Evolutionary conservation across 2,113 vertebrate species (phyloP).

Genomic region (Rhabdornis inornatus): DNA sequence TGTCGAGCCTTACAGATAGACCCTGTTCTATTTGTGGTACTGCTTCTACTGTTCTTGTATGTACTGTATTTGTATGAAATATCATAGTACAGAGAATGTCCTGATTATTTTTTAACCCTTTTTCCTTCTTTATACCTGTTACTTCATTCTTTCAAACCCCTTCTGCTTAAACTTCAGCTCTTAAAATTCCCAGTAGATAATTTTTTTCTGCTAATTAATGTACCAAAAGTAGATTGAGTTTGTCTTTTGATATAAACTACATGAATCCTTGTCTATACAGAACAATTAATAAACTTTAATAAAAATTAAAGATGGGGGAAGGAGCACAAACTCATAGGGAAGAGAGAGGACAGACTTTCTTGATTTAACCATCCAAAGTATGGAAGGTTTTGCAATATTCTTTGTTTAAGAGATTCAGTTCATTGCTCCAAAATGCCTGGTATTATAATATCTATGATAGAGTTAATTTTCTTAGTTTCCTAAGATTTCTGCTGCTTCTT

Average conservation of each 20-base stretch:
- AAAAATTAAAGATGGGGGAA: background rate
- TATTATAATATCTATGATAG: background rate
- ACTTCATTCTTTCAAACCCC: background rate
- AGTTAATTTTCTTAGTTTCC: background rate
- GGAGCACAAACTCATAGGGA: background rate
- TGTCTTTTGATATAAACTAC: background rate
- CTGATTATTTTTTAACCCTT: background rate
- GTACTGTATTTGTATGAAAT: background rate
- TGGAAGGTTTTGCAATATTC: background rate
- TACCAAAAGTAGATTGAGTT: background rate
- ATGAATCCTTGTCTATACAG: background rate
- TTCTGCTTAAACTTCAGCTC: background rate
- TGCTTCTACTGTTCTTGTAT: background rate
- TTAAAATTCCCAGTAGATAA: background rate
- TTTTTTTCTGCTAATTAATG: background rate
- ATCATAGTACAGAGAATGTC: background rate
- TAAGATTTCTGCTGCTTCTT: background rate
- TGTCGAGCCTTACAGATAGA: rapidly evolving
- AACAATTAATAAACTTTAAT: background rate
- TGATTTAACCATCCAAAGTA: background rate
- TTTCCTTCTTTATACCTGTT: background rate
- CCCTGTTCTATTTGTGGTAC: background rate
- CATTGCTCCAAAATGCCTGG: background rate
- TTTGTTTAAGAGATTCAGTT: background rate
- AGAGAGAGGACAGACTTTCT: background rate